Evolutionary conservation across 2,888 invertebrate species (phyloP).

Genomic region (Automeris io): DNA sequence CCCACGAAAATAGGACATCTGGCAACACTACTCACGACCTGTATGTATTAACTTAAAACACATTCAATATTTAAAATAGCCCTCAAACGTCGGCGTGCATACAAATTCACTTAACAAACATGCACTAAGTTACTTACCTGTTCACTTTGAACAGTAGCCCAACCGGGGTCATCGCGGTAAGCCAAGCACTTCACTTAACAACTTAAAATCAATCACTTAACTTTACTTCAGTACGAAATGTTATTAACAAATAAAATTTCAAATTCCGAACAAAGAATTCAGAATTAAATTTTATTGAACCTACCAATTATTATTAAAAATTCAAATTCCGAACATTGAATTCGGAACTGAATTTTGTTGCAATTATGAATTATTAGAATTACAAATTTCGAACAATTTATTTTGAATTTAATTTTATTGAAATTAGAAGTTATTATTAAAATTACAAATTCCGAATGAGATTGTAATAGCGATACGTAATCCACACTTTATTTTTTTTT

Average conservation of each 20-base stretch:
- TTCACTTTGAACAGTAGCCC: slow-evolving; percentile 78
- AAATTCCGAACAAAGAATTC: neutral
- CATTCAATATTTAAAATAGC: slow-evolving; percentile 41
- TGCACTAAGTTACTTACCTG: slow-evolving; percentile 69
- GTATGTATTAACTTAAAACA: slow-evolving; percentile 38
- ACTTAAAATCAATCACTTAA: neutral
- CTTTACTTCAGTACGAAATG: too few species aligned
- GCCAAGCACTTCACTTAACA: slow-evolving; percentile 23
- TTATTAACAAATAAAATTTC: too few species aligned
- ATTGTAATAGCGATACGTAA: slow-evolving; percentile 25
- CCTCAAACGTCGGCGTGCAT: slow-evolving; percentile 18
- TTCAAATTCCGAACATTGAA: slow-evolving; percentile 7
- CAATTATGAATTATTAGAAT: slow-evolving; percentile 10
- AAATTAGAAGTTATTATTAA: neutral
- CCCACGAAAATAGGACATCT: neutral
- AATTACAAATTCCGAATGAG: neutral
- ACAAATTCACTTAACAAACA: slow-evolving; percentile 19
- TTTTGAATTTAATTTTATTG: neutral
- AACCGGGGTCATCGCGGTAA: slow-evolving; percentile 73
- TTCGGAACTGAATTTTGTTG: slow-evolving; percentile 6
- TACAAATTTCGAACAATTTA: neutral
- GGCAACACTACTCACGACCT: slow-evolving; percentile 26
- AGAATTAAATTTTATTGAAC: neutral
- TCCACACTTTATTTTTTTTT: slow-evolving; percentile 26
- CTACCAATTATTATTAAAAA: neutral